A percentile compares a stretch with the other conserved stretches of the same genome.
phyloP scores from a whole-genome alignment of 2,113 vertebrate genomes.

The Platanista minor region DNA sequence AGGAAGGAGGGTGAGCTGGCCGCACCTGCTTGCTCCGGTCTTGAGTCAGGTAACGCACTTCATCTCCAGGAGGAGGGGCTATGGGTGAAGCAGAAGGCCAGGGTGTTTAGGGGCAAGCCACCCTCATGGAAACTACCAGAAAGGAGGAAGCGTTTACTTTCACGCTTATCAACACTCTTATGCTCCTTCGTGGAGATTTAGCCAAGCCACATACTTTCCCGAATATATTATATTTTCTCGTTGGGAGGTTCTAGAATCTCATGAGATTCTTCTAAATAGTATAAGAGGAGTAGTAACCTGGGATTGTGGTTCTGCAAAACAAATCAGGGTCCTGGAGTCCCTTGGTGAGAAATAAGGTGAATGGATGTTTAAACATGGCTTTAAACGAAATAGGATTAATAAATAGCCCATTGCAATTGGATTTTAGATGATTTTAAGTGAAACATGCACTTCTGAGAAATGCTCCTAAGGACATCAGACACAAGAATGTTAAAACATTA shows the following conservation, averaged over 20 bases:
- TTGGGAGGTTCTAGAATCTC: neutral
- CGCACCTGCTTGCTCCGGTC: too few relatives aligned
- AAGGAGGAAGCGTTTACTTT: neutral
- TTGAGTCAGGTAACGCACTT: neutral
- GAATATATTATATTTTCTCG: neutral
- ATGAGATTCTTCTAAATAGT: neutral
- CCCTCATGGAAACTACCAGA: neutral
- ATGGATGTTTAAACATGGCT: constrained; percentile 20
- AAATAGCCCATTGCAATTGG: neutral
- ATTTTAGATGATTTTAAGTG: constrained; percentile 36
- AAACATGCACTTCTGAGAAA: constrained; percentile 13
- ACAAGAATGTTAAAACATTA: neutral
- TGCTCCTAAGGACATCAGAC: neutral
- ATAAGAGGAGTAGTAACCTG: neutral
- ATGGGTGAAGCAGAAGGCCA: neutral
- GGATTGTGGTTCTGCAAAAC: neutral
- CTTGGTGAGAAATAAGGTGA: constrained; percentile 44
- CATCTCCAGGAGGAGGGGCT: neutral
- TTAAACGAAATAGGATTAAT: constrained; percentile 35
- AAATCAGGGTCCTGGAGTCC: neutral
- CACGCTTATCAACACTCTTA: neutral
- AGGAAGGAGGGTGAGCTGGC: neutral
- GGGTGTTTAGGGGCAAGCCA: neutral
- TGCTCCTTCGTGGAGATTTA: neutral
- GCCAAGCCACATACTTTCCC: neutral